Conservation (phyloP, 2,113 vertebrate species). For the Oreochromis spilurus region DNA sequence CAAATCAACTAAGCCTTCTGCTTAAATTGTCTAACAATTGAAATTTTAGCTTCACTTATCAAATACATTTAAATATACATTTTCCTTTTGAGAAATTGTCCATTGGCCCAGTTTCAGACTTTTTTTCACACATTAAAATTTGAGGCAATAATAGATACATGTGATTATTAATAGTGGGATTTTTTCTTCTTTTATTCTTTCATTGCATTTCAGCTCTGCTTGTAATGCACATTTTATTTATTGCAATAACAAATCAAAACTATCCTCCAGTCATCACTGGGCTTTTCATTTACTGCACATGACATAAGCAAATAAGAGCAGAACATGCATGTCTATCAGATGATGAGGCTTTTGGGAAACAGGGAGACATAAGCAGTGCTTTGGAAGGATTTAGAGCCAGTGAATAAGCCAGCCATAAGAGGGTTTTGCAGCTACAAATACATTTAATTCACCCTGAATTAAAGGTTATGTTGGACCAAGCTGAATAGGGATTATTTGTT, state of each 20-base stretch:
- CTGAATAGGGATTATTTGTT: background rate
- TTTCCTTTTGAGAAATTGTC: background rate
- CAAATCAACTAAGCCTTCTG: background rate
- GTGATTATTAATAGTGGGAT: background rate
- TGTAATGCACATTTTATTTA: background rate
- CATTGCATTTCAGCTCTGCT: background rate
- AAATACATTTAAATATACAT: background rate
- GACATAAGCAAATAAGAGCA: background rate
- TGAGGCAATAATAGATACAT: background rate
- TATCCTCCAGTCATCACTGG: background rate
- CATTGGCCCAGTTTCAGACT: too few relatives aligned
- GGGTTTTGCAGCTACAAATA: background rate
- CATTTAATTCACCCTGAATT: background rate
- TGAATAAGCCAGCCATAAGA: background rate
- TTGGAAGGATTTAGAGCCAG: background rate
- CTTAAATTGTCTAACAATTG: background rate
- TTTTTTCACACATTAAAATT: background rate
- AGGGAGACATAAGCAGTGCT: background rate
- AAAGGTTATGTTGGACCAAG: background rate
- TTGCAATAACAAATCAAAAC: slow-evolving; percentile 7
- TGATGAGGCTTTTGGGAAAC: background rate
- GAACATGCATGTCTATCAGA: slow-evolving; percentile 5
- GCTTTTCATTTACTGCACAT: background rate
- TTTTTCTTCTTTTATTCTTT: background rate
- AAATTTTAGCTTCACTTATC: background rate